Conservation (phyloP, 2,888 invertebrate genomes). For the Auanema sp. region DNA sequence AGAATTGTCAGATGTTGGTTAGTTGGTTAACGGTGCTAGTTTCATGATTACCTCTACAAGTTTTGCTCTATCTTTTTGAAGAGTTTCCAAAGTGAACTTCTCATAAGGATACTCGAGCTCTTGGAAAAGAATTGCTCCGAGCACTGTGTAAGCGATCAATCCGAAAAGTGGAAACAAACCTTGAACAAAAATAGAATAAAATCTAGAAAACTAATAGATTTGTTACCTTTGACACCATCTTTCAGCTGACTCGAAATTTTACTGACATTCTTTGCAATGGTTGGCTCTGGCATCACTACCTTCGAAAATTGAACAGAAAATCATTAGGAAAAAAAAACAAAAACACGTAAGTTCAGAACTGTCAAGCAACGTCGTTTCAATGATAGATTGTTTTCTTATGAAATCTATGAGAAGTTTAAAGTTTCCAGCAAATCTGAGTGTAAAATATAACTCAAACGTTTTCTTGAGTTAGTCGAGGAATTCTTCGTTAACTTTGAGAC, state of each 20-base stretch:
- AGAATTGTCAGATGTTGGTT: too few relatives aligned
- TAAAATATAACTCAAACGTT: too few relatives aligned
- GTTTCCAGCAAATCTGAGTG: too few relatives aligned
- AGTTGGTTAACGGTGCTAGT: too few relatives aligned
- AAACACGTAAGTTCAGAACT: background rate
- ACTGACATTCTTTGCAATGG: background rate
- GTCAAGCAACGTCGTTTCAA: too few relatives aligned
- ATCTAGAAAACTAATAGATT: too few relatives aligned
- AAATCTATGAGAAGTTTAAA: too few relatives aligned
- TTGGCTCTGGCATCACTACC: background rate
- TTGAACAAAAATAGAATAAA: too few relatives aligned
- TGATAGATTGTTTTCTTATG: too few relatives aligned
- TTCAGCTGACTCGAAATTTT: background rate
- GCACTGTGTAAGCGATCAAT: constrained; percentile 47
- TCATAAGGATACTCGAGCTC: constrained; percentile 57
- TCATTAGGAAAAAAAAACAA: background rate
- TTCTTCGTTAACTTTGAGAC: too few relatives aligned
- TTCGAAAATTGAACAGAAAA: background rate
- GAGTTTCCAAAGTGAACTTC: constrained; percentile 40
- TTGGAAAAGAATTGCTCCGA: constrained; percentile 53
- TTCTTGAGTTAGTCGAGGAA: too few relatives aligned
- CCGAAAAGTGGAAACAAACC: constrained; percentile 45
- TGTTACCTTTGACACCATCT: background rate
- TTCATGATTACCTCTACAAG: constrained; percentile 49
- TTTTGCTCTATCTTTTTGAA: constrained; percentile 46